Base-by-base conservation (phyloP, 2,888 invertebrate genomes). In the Gasteruption jaculator region DNA sequence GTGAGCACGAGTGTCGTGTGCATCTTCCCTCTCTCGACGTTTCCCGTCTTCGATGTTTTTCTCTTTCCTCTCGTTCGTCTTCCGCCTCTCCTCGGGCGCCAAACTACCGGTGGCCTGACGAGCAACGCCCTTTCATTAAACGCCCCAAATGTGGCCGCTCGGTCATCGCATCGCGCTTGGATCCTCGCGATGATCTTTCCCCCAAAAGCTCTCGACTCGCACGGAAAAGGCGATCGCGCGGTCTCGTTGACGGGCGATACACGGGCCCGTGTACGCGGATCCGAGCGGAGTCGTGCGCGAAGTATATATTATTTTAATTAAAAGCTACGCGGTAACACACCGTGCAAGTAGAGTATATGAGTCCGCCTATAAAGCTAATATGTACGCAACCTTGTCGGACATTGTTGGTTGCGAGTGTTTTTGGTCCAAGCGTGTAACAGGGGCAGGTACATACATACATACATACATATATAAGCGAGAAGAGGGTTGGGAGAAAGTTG, bases 381-480 rank as follows among this genome's bases (percentile, higher is more conserved):
- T 67, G 64, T 65, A 62, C 63, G 57, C 59, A 64, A 63, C 59
- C 62, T 65, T 68, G 68, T 68, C 58, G 63, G 58, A 68, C 65
- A 68, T 65, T 68, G 68, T 66, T 68, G 65, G 64, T 22, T 22
- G 24, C 24, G 24, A 7, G 24, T 22, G 24, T 22, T 8, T 22
- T 26, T 26, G 26, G 14, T 26, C 24, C 24, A 22, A 10, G 7
- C 7, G 24, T 10, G 24, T 22, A 22, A 22, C 24, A 10, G 7
- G 38, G 37, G 14, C n/a, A 11, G 16, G 16, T 4, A 12, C 14
- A 29, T 29, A 29, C 12, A 29, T 29, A 29, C 12, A 10, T 6
- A 29, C 10, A 11, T 29, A 29, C 6, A 29, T 11, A n/a, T n/a
- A n/a, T n/a, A n/a, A n/a, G n/a, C n/a, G n/a, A n/a, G n/a, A n/a